Evolutionary conservation across 2,888 invertebrate species (phyloP).

Genomic region (Xanthia togata): DNA sequence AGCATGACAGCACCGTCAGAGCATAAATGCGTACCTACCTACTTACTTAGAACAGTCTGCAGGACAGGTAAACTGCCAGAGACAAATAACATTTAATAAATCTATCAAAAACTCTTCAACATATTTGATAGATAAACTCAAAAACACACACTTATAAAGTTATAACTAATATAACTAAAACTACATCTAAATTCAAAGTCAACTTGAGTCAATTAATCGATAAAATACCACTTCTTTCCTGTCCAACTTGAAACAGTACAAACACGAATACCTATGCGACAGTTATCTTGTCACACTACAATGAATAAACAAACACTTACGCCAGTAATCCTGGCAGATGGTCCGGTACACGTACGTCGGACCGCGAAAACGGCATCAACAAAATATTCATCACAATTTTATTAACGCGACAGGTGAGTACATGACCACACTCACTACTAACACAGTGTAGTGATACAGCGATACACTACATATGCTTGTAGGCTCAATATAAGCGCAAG

Average conservation of each 20-base stretch:
- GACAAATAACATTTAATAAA: background rate
- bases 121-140: constrained; percentile 1
- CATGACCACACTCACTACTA: constrained; percentile 63
- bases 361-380: constrained; percentile 71
- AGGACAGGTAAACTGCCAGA: background rate
- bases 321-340: constrained; percentile 71
- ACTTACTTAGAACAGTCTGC: background rate
- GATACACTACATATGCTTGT: constrained; percentile 42
- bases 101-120: background rate
- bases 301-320: constrained; percentile 67
- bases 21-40: background rate
- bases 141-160: background rate
- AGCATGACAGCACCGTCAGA: background rate
- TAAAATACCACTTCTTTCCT: constrained; percentile 25
- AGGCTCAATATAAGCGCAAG: constrained; percentile 47
- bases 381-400: constrained; percentile 72
- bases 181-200: constrained; percentile 24
- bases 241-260: constrained; percentile 5
- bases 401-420: constrained; percentile 55
- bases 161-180: background rate
- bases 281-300: constrained; percentile 12
- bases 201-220: constrained; percentile 31
- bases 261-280: constrained; percentile 17
- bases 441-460: constrained; percentile 45
- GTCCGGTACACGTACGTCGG: constrained; percentile 68